These are phyloP conservation scores for Drosophila insularis DNA, from an alignment of 1,140 invertebrate species.

Conservation along the genomic window DNA sequence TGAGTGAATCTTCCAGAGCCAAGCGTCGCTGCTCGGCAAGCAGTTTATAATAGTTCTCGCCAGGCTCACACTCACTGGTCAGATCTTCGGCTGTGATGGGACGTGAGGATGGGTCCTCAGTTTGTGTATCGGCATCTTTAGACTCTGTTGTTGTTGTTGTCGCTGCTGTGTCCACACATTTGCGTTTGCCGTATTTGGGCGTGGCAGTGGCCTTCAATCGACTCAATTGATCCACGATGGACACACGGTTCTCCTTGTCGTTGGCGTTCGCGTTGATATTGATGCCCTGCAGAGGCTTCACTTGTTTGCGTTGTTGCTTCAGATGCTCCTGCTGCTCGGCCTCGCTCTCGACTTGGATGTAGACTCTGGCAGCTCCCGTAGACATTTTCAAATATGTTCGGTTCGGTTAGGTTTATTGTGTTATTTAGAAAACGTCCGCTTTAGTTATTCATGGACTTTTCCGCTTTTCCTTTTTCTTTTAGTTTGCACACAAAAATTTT, in stretches of 20 bases:
- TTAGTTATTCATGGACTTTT: slow-evolving; percentile 60
- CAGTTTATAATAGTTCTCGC: slow-evolving; percentile 86
- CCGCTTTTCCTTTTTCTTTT: slow-evolving; percentile 18
- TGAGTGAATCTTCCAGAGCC: slow-evolving; percentile 85
- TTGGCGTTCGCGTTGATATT: slow-evolving; percentile 74
- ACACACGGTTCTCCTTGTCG: slow-evolving; percentile 85
- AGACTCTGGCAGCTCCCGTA: slow-evolving; percentile 79
- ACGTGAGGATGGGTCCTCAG: slow-evolving; percentile 26
- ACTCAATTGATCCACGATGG: slow-evolving; percentile 79
- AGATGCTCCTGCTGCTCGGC: slow-evolving; percentile 83
- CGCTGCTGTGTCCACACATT: slow-evolving; percentile 59
- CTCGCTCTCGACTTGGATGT: slow-evolving; percentile 82
- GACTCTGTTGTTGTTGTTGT: slow-evolving; percentile 25
- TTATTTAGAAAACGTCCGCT: slow-evolving; percentile 28
- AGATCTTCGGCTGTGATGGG: slow-evolving; percentile 83
- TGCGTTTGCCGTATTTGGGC: slow-evolving; percentile 76
- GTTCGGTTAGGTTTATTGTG: slow-evolving; percentile 23
- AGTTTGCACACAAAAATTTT: slow-evolving; percentile 16
- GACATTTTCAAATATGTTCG: slow-evolving; percentile 64
- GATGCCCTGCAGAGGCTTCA: slow-evolving; percentile 84
- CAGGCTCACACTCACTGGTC: slow-evolving; percentile 84
- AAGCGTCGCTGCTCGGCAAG: slow-evolving; percentile 85
- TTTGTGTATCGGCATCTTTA: slow-evolving; percentile 68
- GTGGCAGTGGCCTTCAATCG: slow-evolving; percentile 73
- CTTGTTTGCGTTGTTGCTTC: slow-evolving; percentile 84